phyloP scores from a whole-genome alignment of 2,797 vertebrate genomes.

The Sciaenops ocellatus region DNA sequence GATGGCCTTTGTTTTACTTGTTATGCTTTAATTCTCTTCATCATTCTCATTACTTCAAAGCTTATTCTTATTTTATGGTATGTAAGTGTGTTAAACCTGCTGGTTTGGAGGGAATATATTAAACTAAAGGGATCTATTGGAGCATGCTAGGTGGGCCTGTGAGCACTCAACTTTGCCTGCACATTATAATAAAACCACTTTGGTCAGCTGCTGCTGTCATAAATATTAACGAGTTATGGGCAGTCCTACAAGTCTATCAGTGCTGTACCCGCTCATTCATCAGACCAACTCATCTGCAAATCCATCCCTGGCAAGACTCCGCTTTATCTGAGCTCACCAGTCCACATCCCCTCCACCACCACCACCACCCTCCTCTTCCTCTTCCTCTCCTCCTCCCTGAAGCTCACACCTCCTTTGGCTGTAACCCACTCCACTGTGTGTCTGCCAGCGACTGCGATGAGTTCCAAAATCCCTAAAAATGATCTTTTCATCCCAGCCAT shows the following conservation, averaged over 20 bases:
- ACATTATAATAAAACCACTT: slow-evolving; percentile 69
- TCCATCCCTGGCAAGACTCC: slow-evolving; percentile 72
- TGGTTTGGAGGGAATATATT: slow-evolving; percentile 46
- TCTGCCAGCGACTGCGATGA: slow-evolving; percentile 65
- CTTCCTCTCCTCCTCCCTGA: slow-evolving; percentile 26
- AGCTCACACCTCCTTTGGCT: slow-evolving; percentile 72
- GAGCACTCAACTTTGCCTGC: slow-evolving; percentile 50
- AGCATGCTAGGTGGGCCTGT: slow-evolving; percentile 39
- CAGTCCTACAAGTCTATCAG: slow-evolving; percentile 73
- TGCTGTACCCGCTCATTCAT: slow-evolving; percentile 67
- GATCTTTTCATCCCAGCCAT: slow-evolving; percentile 66
- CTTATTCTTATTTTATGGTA: slow-evolving; percentile 29
- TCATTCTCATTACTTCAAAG: slow-evolving; percentile 3
- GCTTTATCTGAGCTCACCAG: slow-evolving; percentile 77
- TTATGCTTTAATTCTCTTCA: not conserved
- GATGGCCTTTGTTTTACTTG: not conserved
- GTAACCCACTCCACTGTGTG: slow-evolving; percentile 59
- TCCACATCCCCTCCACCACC: slow-evolving; percentile 66
- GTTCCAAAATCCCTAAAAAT: slow-evolving; percentile 69
- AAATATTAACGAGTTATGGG: slow-evolving; percentile 75
- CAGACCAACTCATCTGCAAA: slow-evolving; percentile 77
- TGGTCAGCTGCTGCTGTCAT: slow-evolving; percentile 71
- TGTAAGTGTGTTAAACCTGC: slow-evolving; percentile 20
- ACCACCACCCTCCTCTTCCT: slow-evolving; percentile 30
- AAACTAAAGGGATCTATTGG: slow-evolving; percentile 36